Evolutionary conservation across 2,888 invertebrate species (phyloP), one percentile per base, ranked within the genome.

Genomic region (Pammene fasciana): DNA sequence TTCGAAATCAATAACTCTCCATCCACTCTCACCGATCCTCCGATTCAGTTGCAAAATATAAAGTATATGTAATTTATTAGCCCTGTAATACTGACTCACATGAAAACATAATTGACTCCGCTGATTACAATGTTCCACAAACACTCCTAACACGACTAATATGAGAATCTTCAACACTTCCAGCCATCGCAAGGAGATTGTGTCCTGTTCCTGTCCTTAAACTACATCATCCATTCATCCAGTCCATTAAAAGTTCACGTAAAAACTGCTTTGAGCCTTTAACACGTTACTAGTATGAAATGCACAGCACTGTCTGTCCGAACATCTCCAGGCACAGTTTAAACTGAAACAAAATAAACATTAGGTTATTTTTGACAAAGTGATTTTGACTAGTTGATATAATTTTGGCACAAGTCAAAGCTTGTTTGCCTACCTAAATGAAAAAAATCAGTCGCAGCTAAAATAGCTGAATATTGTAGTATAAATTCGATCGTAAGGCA

Each of bases 81-180:
- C 89, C 89, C 89, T 90, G 89, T 92, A 92, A 92, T 92, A 92
- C 92, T 92, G 92, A 88, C 87, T 87, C 84, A 86, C 84, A 80
- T 81, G 82, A 81, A 81, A 79, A 77, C 84, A 89, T 85, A 90
- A 91, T 90, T 90, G 90, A 90, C 87, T 79, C 68, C 73, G 74
- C 76, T 76, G 70, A 26, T 26, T 26, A 26, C 26, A 26, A 26
- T 26, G 2, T 1, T 36, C 34, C 72, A 68, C 71, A 72, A 50
- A 66, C 74, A 73, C 73, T 74, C 75, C 73, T 56, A 65, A 67
- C 65, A 65, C 61, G 67, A 72, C 73, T 70, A 76, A 79, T 77
- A 79, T 84, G 84, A 85, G 82, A 84, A 85, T 82, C 82, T 79
- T 80, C n/a, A 72, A 76, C 74, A 73, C 72, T 65, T 56, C 70